A percentile compares a stretch with the other conserved stretches of the same genome.
These are phyloP conservation scores for Micronisus gabar DNA, from an alignment of 2,113 vertebrate species.

Conservation along the genomic window DNA sequence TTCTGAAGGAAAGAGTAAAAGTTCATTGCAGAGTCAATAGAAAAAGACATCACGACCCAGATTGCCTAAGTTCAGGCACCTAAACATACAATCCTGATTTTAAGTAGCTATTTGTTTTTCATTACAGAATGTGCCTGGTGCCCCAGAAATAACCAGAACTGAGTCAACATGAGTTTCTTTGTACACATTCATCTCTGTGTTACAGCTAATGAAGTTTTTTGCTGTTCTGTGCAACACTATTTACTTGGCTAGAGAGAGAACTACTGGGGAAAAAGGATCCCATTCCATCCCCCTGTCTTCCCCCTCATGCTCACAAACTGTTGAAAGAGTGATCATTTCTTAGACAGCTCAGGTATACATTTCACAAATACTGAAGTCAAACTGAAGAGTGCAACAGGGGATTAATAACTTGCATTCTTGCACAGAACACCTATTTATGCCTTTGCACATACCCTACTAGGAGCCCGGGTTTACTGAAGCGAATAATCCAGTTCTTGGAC, in stretches of 20 bases:
- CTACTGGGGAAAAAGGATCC: not conserved
- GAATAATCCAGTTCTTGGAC: not conserved
- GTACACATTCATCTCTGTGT: not conserved
- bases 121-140: not conserved
- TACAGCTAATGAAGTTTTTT: not conserved
- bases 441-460: not conserved
- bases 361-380: not conserved
- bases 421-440: not conserved
- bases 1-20: not conserved
- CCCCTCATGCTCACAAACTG: not conserved
- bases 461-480: not conserved
- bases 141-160: not conserved
- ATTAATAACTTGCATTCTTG: not conserved
- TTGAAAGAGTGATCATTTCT: not conserved
- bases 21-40: not conserved
- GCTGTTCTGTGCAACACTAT: not conserved
- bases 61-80: not conserved
- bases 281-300: accelerated
- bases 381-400: not conserved
- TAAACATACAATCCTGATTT: not conserved
- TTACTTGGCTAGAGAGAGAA: not conserved
- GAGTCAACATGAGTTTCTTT: not conserved
- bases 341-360: not conserved
- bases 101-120: not conserved
- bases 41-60: not conserved